Percentiles rank a stretch among this genome's conserved stretches.
phyloP scores from a whole-genome alignment of 2,888 invertebrate genomes.

The Epicampocera succincta region DNA sequence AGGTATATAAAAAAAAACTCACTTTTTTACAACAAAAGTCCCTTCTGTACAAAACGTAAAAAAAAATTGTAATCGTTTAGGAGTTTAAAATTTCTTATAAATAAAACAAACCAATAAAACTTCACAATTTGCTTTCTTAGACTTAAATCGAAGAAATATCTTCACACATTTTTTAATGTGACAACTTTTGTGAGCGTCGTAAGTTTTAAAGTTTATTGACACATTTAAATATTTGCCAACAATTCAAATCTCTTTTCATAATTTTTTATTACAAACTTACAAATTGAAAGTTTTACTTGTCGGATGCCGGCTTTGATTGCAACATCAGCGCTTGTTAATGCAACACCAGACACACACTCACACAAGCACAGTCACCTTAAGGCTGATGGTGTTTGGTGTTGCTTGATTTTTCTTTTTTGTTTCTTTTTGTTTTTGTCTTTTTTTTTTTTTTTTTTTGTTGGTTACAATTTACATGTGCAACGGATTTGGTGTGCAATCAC shows the following conservation, averaged over 20 bases:
- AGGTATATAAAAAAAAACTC: too few species aligned
- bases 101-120: background rate
- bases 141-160: background rate
- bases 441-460: background rate
- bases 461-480: conserved; percentile 49
- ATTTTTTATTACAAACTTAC: conserved; percentile 16
- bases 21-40: too few species aligned
- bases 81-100: background rate
- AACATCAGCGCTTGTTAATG: conserved; percentile 29
- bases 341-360: background rate
- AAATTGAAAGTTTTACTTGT: conserved; percentile 54
- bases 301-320: conserved; percentile 51
- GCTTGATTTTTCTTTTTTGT: too few species aligned
- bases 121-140: background rate
- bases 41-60: too few species aligned
- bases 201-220: conserved; percentile 50
- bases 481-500: conserved; percentile 37
- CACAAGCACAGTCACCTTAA: background rate
- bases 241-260: conserved; percentile 37
- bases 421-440: too few species aligned
- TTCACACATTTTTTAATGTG: background rate
- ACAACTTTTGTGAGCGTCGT: conserved; percentile 7
- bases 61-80: too few species aligned
- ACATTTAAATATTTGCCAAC: conserved; percentile 46
- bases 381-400: background rate